Evolutionary conservation across 2,888 invertebrate genomes (phyloP).

Genomic region (Tipula lateralis): DNA sequence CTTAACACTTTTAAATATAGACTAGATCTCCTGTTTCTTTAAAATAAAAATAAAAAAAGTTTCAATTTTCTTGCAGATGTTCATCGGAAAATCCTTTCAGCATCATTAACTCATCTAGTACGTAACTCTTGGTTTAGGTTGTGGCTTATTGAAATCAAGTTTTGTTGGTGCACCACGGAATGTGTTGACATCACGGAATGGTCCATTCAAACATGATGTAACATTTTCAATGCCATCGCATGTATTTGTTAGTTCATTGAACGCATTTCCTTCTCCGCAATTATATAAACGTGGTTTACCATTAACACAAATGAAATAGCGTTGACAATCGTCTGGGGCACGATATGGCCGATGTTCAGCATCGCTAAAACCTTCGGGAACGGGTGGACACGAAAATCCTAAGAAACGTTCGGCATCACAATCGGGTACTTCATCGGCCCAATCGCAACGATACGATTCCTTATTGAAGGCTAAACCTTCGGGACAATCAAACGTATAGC

Average conservation of each 20-base stretch:
- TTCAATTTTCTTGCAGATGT: neutral
- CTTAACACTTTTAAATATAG: neutral
- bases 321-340: conserved; percentile 65
- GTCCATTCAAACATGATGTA: conserved; percentile 57
- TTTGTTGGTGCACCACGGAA: conserved; percentile 24
- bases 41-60: neutral
- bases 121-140: neutral
- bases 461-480: conserved; percentile 76
- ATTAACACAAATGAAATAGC: conserved; percentile 72
- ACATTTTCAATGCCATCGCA: conserved; percentile 79
- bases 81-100: neutral
- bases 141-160: neutral
- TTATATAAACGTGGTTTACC: conserved; percentile 67
- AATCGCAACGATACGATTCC: conserved; percentile 72
- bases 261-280: conserved; percentile 73
- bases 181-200: conserved; percentile 7
- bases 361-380: conserved; percentile 46
- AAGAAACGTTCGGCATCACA: conserved; percentile 75
- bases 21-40: neutral
- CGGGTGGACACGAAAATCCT: conserved; percentile 71
- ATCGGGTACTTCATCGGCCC: conserved; percentile 77
- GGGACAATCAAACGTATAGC: conserved; percentile 69
- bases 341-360: conserved; percentile 50
- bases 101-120: neutral
- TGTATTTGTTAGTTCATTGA: conserved; percentile 64